Base-by-base conservation (phyloP, 2,797 vertebrate genomes). In the Anas acuta region DNA sequence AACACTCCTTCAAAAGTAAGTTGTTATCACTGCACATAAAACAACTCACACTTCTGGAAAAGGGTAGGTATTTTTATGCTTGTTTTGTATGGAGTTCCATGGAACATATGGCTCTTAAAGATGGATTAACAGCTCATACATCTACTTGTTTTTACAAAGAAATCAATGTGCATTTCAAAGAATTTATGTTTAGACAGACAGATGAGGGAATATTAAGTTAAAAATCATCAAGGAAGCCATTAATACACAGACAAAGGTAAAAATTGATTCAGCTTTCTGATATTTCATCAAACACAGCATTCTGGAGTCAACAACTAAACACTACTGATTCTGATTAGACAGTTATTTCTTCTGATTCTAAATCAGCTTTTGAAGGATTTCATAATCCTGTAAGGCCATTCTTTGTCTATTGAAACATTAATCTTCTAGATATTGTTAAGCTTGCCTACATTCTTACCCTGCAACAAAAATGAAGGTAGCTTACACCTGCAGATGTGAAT, bases 401-500 rank as follows among this genome's bases (percentile, higher is more conserved):
- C 23, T 67, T 88, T 72, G 26, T 37, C 43, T 65, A 72, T 62
- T 20, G 66, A 86, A 93, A 90, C 4, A 21, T 84, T 45, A 61
- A n/a, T 92, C 64, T 89, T 78, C n/a, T 51, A 75, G 45, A 14
- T 70, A 43, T 23, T 58, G 25, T 75, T 89, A 87, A 82, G 16
- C 13, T 70, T 87, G 76, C 62, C 81, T 76, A 32, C 11, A 62
- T 77, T 62, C 41, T 84, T 78, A 43, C 6, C 4, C 18, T 76
- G 14, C 13, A 66, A 73, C 16, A 66, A 64, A 92, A 93, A 67
- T 21, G 5, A 67, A 75, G 39, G 72, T 83, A 89, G 51, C 49
- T 93, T 93, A 37, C 60, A 89, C 56, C 77, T 92, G 84, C 84
- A 95, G 75, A 70, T 87, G 62, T 60, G 78, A 87, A 79, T 30